Conservation (phyloP, 2,888 invertebrate species). For the Dusona sp. region DNA sequence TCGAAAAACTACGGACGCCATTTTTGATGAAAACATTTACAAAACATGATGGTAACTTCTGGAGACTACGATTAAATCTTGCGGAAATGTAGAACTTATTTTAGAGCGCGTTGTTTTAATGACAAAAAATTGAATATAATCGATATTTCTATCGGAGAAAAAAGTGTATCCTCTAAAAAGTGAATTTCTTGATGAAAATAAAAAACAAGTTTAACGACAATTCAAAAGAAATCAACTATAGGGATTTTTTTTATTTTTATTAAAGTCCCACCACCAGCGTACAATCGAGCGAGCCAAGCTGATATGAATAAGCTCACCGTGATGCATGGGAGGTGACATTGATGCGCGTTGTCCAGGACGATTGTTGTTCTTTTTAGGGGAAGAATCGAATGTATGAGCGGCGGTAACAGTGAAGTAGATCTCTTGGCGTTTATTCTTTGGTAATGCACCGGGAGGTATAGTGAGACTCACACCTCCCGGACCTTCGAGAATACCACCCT, state of each 20-base stretch:
- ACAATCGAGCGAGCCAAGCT: constrained; percentile 22
- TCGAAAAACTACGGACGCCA: no score
- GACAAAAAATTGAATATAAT: no score
- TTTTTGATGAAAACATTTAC: no score
- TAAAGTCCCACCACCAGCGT: constrained; percentile 52
- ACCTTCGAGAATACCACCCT: constrained; percentile 93
- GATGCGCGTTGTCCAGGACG: constrained; percentile 79
- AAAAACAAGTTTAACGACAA: background rate
- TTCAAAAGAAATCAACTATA: background rate
- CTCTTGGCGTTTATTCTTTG: constrained; percentile 93
- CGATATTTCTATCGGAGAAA: no score
- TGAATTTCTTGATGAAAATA: background rate
- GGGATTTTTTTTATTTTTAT: background rate
- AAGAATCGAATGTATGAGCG: constrained; percentile 92
- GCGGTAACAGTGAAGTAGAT: constrained; percentile 96
- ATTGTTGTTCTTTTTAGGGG: constrained; percentile 81
- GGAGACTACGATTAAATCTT: background rate
- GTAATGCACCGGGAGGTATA: constrained; percentile 95
- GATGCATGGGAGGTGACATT: constrained; percentile 81
- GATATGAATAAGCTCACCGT: constrained; percentile 76
- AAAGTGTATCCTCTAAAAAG: no score
- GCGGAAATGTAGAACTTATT: background rate
- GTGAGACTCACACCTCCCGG: constrained; percentile 96
- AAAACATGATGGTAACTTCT: background rate
- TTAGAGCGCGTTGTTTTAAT: background rate